Percentiles rank a stretch among this genome's conserved stretches.
phyloP scores from a whole-genome alignment of 2,888 invertebrate species.

The Aporophyla lueneburgensis region DNA sequence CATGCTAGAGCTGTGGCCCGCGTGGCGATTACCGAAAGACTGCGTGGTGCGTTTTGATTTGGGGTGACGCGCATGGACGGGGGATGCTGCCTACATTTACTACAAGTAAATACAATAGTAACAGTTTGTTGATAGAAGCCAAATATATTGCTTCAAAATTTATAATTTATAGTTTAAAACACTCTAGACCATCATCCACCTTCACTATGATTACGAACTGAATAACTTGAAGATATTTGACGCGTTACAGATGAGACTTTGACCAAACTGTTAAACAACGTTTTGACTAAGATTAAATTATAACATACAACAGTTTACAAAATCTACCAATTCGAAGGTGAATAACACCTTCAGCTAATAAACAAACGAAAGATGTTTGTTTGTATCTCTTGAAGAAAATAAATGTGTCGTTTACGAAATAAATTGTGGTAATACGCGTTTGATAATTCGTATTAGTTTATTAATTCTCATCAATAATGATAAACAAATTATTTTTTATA shows the following conservation, averaged over 20 bases:
- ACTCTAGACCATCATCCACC: background rate
- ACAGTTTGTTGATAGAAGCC: slow-evolving; percentile 56
- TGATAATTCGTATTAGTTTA: background rate
- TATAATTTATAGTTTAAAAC: slow-evolving; percentile 2
- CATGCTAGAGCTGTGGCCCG: slow-evolving; percentile 79
- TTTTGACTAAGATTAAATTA: background rate
- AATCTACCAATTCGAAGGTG: background rate
- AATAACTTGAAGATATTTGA: background rate
- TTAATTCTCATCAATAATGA: background rate
- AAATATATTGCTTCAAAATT: slow-evolving; percentile 29
- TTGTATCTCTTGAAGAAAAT: background rate
- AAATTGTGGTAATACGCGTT: background rate
- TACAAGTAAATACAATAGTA: slow-evolving; percentile 77
- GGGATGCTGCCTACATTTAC: slow-evolving; percentile 82
- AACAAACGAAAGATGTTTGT: background rate
- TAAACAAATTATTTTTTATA: background rate
- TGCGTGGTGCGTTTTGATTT: slow-evolving; percentile 83
- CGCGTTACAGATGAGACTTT: background rate
- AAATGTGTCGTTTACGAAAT: background rate
- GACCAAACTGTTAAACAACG: background rate
- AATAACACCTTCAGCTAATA: background rate
- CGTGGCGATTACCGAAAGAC: slow-evolving; percentile 84
- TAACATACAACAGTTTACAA: background rate
- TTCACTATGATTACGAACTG: background rate
- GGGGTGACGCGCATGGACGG: slow-evolving; percentile 85